A percentile compares a stretch with the other conserved stretches of the same genome.
Evolutionary conservation across 2,888 invertebrate genomes (phyloP).

Genomic region (Acanthacorydalis orientalis): DNA sequence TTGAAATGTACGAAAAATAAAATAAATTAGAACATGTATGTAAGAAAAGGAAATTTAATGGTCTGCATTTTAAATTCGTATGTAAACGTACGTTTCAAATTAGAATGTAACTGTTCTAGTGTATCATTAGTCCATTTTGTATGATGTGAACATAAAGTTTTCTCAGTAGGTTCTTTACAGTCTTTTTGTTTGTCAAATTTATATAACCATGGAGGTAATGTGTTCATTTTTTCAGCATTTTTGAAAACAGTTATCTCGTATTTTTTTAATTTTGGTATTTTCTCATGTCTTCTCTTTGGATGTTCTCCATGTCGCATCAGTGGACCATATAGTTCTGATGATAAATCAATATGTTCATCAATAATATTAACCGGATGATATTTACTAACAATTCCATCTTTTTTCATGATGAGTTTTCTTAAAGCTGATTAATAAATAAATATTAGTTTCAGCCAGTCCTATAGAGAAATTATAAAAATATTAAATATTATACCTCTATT

Average conservation of each 20-base stretch:
- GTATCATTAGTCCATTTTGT: slow-evolving; percentile 49
- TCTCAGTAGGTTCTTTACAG: slow-evolving; percentile 18
- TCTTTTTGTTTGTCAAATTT: slow-evolving; percentile 23
- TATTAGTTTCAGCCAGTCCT: slow-evolving; percentile 6
- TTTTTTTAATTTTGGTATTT: slow-evolving; percentile 17
- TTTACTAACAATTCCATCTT: slow-evolving; percentile 22
- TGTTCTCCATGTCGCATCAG: slow-evolving; percentile 45
- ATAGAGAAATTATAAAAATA: slow-evolving; percentile 9
- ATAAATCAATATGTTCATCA: slow-evolving; percentile 33
- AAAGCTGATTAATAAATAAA: slow-evolving; percentile 21
- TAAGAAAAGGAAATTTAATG: too few species aligned
- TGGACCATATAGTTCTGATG: slow-evolving; percentile 46
- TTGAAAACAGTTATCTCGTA: slow-evolving; percentile 14
- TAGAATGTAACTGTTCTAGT: slow-evolving; percentile 37
- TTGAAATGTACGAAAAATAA: too few species aligned
- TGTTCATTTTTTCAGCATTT: slow-evolving; percentile 31
- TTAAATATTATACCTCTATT: slow-evolving; percentile 27
- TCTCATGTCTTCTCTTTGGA: slow-evolving; percentile 40
- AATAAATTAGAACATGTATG: too few species aligned
- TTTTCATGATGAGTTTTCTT: slow-evolving; percentile 29
- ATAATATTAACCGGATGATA: slow-evolving; percentile 29
- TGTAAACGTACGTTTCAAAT: slow-evolving; percentile 28
- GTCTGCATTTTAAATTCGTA: too few species aligned
- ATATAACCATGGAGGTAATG: slow-evolving; percentile 33
- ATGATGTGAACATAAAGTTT: slow-evolving; percentile 36